Base-by-base conservation (phyloP, 2,113 vertebrate species). In the Anguilla japonica region DNA sequence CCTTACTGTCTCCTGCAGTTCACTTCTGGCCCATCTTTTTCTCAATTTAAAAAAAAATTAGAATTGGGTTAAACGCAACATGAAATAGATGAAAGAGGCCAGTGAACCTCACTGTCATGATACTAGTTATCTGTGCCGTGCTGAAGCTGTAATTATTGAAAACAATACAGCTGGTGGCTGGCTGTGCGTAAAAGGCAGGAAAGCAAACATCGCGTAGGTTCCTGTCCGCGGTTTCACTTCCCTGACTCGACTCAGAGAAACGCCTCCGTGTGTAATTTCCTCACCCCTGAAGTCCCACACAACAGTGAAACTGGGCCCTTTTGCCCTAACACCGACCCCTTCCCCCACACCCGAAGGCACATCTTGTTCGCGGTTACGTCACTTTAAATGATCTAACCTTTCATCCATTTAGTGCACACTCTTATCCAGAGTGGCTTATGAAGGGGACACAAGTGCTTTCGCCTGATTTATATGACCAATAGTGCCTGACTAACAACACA, bases 251-350 rank as follows among this genome's bases (percentile, higher is more conserved):
- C n/a, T 29, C 71, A 75, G 71, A 75, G 71, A 75, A 75, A 75
- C 71, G 71, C 71, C 71, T 75, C 71, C n/a, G 71, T 34, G 71
- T 75, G 71, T 75, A 75, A 34, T 75, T 75, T 75, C 71, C 71
- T 75, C 71, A 75, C 71, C 71, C 26, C 71, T 34, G 71, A 75
- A 3, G 26, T n/a, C 71, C 71, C 71, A 75, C 71, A 29, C n/a
- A 34, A 13, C 7, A 75, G 71, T 75, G 71, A 75, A 75, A 75
- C 71, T 13, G 2, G 71, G 71, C 71, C 8, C n/a, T 67, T 20
- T 60, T 14, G 56, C 56, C 18, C 34, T 34, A 60, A 60, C 11
- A 9, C 56, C 56, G 0, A 3, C 56, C 56, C 63, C 63, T n/a
- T 8, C 63, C 26, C 16, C 63, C 63, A 71, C 20, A 16, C 63